Conservation (phyloP, 2,113 vertebrate genomes). For the Regulus satrapa region DNA sequence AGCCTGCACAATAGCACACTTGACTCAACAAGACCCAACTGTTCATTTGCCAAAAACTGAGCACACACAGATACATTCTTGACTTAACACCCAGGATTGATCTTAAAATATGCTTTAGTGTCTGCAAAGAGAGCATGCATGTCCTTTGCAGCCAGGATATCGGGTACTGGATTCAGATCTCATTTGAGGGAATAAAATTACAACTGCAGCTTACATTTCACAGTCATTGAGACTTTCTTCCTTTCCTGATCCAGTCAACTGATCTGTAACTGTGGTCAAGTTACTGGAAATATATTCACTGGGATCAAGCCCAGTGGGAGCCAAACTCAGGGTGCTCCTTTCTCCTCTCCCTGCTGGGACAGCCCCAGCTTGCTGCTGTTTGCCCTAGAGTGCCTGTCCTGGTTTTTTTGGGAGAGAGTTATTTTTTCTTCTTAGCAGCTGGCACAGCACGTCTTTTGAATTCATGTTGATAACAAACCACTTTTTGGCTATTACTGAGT, state of each 20-base stretch:
- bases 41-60: neutral
- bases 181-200: neutral
- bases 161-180: neutral
- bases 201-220: neutral
- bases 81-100: neutral
- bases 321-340: neutral
- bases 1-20: neutral
- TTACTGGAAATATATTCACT: neutral
- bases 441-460: neutral
- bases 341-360: neutral
- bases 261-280: neutral
- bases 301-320: neutral
- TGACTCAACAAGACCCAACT: neutral
- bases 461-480: neutral
- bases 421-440: neutral
- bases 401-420: neutral
- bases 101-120: neutral
- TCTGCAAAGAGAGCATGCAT: neutral
- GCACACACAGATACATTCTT: neutral
- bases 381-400: neutral
- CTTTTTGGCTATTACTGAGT: neutral
- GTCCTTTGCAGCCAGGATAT: neutral
- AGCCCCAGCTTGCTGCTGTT: neutral
- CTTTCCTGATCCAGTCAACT: neutral
- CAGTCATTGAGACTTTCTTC: neutral